phyloP scores from a whole-genome alignment of 2,113 vertebrate species.

The Corvus moneduloides region DNA sequence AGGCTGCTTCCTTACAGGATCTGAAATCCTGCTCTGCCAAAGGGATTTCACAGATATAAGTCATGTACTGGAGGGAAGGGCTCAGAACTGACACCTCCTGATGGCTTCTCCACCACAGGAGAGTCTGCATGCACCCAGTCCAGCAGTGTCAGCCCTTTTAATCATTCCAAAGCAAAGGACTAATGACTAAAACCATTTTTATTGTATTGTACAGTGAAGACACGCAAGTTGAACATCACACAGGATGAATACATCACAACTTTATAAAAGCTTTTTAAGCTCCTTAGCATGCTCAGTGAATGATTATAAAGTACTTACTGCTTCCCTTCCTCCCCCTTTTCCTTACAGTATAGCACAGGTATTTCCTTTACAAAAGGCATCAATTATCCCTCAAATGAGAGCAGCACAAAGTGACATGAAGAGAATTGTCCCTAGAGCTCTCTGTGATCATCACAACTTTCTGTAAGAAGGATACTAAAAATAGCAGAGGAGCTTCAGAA shows the following conservation, averaged over 20 bases:
- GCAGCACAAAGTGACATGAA: neutral
- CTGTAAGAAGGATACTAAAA: neutral
- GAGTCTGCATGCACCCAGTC: neutral
- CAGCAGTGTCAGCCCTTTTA: neutral
- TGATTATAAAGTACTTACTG: neutral
- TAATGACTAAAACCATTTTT: neutral
- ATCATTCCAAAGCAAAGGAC: neutral
- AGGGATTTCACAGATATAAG: neutral
- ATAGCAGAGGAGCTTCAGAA: neutral
- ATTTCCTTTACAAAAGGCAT: slow-evolving; percentile 72
- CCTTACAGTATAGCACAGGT: neutral
- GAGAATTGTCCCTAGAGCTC: neutral
- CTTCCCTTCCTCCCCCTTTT: neutral
- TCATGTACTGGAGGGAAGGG: neutral
- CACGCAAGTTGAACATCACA: slow-evolving; percentile 11
- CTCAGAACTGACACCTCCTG: neutral
- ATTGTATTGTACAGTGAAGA: slow-evolving; percentile 39
- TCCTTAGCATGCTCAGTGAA: neutral
- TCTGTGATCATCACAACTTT: neutral
- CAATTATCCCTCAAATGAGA: slow-evolving; percentile 35
- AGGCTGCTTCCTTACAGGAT: neutral
- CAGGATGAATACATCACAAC: slow-evolving; percentile 45
- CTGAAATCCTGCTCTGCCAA: neutral
- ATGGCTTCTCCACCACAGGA: neutral
- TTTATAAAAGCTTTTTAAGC: slow-evolving; percentile 62